A percentile compares a stretch with the other conserved stretches of the same genome.
Evolutionary conservation across 2,888 invertebrate species (phyloP).

Genomic region (Spodoptera picta): DNA sequence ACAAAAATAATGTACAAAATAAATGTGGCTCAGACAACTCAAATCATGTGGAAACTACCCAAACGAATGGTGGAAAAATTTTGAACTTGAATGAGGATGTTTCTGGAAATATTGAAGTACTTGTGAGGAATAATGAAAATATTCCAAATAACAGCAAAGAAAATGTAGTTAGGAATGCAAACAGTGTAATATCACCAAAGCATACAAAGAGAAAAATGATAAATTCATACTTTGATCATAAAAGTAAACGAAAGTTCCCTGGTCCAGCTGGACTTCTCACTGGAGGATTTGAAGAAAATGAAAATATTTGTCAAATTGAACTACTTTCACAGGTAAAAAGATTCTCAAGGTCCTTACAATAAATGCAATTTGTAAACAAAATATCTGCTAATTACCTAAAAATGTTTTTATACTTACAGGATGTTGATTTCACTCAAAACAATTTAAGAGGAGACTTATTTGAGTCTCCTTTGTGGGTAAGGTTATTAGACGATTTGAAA

Average conservation of each 20-base stretch:
- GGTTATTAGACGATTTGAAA: constrained; percentile 71
- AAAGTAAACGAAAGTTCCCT: constrained; percentile 83
- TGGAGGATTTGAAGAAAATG: constrained; percentile 72
- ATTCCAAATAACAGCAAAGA: constrained; percentile 2
- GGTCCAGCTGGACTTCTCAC: constrained; percentile 83
- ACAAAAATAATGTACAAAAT: constrained; percentile 7
- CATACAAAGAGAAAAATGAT: constrained; percentile 81
- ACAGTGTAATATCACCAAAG: constrained; percentile 64
- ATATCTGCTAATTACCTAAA: neutral
- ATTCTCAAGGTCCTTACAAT: neutral
- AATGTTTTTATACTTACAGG: constrained; percentile 62
- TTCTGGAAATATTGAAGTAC: neutral
- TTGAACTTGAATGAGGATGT: constrained; percentile 7
- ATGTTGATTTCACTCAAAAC: constrained; percentile 78
- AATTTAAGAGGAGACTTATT: constrained; percentile 72
- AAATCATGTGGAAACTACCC: constrained; percentile 2
- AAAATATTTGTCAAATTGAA: constrained; percentile 77
- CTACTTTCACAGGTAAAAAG: constrained; percentile 79
- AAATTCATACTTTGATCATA: constrained; percentile 78
- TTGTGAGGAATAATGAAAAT: constrained; percentile 16
- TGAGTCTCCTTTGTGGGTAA: constrained; percentile 78
- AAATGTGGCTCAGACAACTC: constrained; percentile 15
- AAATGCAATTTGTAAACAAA: neutral
- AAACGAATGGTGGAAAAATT: constrained; percentile 8
- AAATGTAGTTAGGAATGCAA: constrained; percentile 18